These are phyloP conservation scores for Notodonta ziczac DNA, from an alignment of 2,888 invertebrate species.

Conservation along the genomic window DNA sequence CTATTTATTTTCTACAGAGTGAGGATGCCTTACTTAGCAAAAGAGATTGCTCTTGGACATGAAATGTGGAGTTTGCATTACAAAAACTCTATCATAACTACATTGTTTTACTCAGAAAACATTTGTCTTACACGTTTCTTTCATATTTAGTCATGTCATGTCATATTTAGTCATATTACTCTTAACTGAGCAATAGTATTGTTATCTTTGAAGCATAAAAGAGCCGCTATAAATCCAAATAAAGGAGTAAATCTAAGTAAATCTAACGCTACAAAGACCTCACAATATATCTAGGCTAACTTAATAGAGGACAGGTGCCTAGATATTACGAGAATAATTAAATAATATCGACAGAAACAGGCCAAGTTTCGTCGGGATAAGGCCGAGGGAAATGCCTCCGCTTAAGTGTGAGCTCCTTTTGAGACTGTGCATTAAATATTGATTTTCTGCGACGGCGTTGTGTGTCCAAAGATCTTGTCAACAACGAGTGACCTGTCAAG, in stretches of 20 bases:
- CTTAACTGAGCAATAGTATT: neutral
- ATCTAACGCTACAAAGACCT: constrained; percentile 17
- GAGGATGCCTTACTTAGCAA: no score
- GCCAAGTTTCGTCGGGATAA: constrained; percentile 19
- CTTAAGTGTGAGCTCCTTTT: constrained; percentile 24
- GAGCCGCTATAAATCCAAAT: constrained; percentile 13
- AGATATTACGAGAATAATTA: constrained; percentile 33
- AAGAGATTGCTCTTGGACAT: no score
- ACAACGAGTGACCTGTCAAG: constrained; percentile 70
- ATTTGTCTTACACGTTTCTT: no score
- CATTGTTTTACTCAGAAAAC: constrained; percentile 15
- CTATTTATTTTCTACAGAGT: no score
- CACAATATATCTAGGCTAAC: constrained; percentile 25
- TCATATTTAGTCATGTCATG: no score
- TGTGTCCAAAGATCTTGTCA: constrained; percentile 62
- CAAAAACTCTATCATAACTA: constrained; percentile 11
- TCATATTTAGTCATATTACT: no score
- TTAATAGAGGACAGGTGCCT: constrained; percentile 27
- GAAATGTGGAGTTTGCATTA: no score
- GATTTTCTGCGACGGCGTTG: constrained; percentile 45
- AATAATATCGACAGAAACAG: constrained; percentile 28
- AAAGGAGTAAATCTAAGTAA: constrained; percentile 5
- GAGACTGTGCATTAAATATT: constrained; percentile 48
- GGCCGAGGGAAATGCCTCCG: constrained; percentile 19
- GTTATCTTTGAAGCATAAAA: neutral